Evolutionary conservation across 2,888 invertebrate genomes (phyloP).

Genomic region (Clivina fossor): DNA sequence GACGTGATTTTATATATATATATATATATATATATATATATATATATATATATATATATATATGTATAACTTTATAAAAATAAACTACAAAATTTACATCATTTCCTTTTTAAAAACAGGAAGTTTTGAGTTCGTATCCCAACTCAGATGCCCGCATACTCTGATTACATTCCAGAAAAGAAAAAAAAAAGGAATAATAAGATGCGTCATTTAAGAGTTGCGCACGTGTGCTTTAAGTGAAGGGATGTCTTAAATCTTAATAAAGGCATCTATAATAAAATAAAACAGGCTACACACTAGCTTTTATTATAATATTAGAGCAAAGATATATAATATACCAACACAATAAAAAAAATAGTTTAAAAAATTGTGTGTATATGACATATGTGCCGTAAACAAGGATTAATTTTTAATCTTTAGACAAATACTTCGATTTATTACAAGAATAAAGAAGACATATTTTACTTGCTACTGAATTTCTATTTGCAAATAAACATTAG

Average conservation of each 20-base stretch:
- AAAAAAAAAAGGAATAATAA: too few species aligned
- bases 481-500: too few species aligned
- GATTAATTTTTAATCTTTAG: constrained; percentile 20
- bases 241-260: constrained; percentile 25
- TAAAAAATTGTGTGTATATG: too few species aligned
- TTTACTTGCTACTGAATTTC: too few species aligned
- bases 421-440: constrained; percentile 18
- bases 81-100: too few species aligned
- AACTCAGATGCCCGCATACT: constrained; percentile 21
- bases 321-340: constrained; percentile 17
- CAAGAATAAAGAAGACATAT: constrained; percentile 12
- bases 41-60: too few species aligned
- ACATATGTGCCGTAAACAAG: constrained; percentile 14
- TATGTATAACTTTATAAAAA: too few species aligned
- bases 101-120: constrained; percentile 12
- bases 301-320: constrained; percentile 11
- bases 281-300: constrained; percentile 10
- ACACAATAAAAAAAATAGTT: constrained; percentile 14
- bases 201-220: too few species aligned
- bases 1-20: too few species aligned
- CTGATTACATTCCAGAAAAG: constrained; percentile 20
- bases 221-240: constrained; percentile 25
- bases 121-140: constrained; percentile 17
- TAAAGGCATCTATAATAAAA: constrained; percentile 16
- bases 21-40: too few species aligned